Base-by-base conservation (phyloP, 2,888 invertebrate genomes). In the Aproaerema taeniolella region DNA sequence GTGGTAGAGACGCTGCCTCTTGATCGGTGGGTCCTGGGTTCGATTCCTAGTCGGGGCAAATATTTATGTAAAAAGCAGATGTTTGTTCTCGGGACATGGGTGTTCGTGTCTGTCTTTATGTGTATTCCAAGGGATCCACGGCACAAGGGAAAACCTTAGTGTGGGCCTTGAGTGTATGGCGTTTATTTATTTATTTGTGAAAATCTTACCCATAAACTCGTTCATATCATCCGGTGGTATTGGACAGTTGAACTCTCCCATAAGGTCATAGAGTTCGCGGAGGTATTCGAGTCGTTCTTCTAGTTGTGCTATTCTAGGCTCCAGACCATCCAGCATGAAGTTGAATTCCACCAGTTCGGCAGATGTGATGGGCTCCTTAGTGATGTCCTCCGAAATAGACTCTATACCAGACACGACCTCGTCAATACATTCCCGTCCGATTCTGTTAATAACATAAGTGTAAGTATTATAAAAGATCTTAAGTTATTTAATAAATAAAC, bases 261-360 rank as follows among this genome's bases (percentile, higher is more conserved):
- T 93, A 2, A 96, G 88, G 49, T 95, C 93, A 62, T 95, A 94
- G 42, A 95, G 75, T 58, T 96, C 95, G 50, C 94, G 92, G 4
- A 94, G 90, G 63, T 95, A 93, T 61, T 95, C 94, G 3, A 95
- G 80, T 17, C 91, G 88, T 31, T 88, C 82, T 61, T 95, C 95
- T 58, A 97, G 88, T 14, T 79, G 80, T 14, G 91, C 91, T 38
- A 95, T 89, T 59, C 91, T 88, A 1, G 83, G 66, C 49, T 91
- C 90, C 8, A 92, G 81, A 2, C 89, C 88, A 41, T 95, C 92
- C 35, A 95, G 63, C 77, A 93, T 91, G 32, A 86, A 89, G 41
- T 95, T 88, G 56, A 90, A 93, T 9, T 88, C 88, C 0, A 94
- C 94, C 58, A 91, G 90, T 50, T 95, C 93, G 0, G 89, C 81